Evolutionary conservation across 2,888 invertebrate genomes (phyloP).

Genomic region (Tetragonisca angustula): DNA sequence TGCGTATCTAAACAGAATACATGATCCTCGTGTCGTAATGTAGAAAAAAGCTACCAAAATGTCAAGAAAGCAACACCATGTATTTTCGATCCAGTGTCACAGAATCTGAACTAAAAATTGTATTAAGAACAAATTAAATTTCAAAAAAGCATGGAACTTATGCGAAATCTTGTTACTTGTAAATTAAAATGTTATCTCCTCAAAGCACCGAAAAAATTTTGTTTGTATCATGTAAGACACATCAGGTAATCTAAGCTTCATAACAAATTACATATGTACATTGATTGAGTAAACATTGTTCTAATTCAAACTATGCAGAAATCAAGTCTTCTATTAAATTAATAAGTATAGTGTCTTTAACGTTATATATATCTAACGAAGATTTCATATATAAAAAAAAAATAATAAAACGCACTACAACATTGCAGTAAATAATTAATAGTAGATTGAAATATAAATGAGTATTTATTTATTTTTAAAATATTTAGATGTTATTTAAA

Average conservation of each 20-base stretch:
- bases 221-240: slow-evolving; percentile 75
- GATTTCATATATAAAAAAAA: not conserved
- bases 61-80: slow-evolving; percentile 50
- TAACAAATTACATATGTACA: slow-evolving; percentile 23
- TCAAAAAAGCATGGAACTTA: slow-evolving; percentile 72
- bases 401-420: not conserved
- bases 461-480: not conserved
- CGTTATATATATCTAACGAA: not conserved
- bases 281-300: not conserved
- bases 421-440: not conserved
- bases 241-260: slow-evolving; percentile 77
- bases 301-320: not conserved
- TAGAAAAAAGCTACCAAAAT: slow-evolving; percentile 53
- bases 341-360: not conserved
- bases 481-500: not conserved
- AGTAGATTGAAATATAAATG: not conserved
- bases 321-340: slow-evolving; percentile 2
- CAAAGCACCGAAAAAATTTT: slow-evolving; percentile 73
- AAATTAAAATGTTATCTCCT: slow-evolving; percentile 73
- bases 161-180: slow-evolving; percentile 64
- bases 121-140: not conserved
- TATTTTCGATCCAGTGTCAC: slow-evolving; percentile 22
- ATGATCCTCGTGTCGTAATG: slow-evolving; percentile 50
- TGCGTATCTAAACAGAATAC: slow-evolving; percentile 51
- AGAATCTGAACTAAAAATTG: slow-evolving; percentile 39